Evolutionary conservation across 2,888 invertebrate genomes (phyloP).

Genomic region (Crocallis elinguaria): DNA sequence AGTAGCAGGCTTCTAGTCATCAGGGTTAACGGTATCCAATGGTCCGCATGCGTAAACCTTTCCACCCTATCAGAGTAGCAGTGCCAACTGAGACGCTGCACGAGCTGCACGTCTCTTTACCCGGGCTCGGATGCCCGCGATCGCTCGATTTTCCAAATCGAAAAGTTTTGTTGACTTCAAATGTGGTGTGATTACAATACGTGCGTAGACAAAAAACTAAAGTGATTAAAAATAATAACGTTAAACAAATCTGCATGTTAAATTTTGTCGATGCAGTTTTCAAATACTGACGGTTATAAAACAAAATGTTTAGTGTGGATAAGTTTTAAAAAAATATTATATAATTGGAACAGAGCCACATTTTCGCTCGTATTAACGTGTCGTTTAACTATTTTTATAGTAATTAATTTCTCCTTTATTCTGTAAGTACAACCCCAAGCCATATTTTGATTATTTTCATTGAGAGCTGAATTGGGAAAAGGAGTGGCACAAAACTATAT

Average conservation of each 20-base stretch:
- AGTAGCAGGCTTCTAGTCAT: constrained; percentile 29
- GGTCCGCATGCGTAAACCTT: constrained; percentile 77
- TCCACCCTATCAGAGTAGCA: constrained; percentile 65
- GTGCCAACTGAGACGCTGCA: constrained; percentile 58
- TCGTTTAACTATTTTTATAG: background rate
- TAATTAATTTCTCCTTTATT: background rate
- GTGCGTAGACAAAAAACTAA: background rate
- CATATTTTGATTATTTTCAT: constrained; percentile 14
- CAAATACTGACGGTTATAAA: background rate
- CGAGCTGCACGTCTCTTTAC: constrained; percentile 55
- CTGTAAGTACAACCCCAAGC: constrained; percentile 9
- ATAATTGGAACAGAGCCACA: background rate
- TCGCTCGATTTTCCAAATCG: constrained; percentile 18
- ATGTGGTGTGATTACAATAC: background rate
- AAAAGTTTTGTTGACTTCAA: constrained; percentile 18
- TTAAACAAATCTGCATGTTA: background rate
- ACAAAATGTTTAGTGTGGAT: constrained; percentile 1
- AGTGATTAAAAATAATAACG: constrained; percentile 13
- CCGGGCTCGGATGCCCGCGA: constrained; percentile 18
- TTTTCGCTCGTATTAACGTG: background rate
- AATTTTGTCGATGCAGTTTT: background rate
- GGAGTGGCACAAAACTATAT: constrained; percentile 13
- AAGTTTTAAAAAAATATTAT: background rate
- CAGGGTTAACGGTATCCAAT: constrained; percentile 63
- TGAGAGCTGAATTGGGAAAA: constrained; percentile 12